Conservation (phyloP, 2,888 invertebrate genomes). For the Dynastes tityus region DNA sequence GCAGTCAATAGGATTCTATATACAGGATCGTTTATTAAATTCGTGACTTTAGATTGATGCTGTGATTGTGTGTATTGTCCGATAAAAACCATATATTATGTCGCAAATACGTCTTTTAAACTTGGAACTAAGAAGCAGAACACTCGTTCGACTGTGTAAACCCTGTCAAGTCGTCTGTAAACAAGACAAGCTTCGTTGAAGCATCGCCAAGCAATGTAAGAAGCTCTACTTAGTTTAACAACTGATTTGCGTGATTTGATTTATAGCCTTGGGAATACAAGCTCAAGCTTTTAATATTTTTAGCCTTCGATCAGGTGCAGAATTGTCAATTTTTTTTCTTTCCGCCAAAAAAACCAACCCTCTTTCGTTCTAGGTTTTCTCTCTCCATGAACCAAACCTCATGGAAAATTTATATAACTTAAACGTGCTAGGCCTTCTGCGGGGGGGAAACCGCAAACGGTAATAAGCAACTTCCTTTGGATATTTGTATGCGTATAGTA, state of each 20-base stretch:
- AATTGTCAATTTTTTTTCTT: slow-evolving; percentile 14
- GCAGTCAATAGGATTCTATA: too few species aligned
- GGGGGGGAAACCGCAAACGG: slow-evolving; percentile 25
- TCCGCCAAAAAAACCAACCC: background rate
- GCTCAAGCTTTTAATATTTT: slow-evolving; percentile 28
- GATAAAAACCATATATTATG: slow-evolving; percentile 40
- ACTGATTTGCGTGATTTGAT: slow-evolving; percentile 44
- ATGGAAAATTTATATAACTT: slow-evolving; percentile 35
- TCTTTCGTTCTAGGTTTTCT: background rate
- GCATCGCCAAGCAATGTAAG: slow-evolving; percentile 20
- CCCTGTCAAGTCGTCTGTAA: slow-evolving; percentile 44
- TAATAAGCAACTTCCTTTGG: slow-evolving; percentile 40
- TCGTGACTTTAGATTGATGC: too few species aligned
- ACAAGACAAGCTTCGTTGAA: slow-evolving; percentile 28
- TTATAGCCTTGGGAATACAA: slow-evolving; percentile 35
- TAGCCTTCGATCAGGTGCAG: background rate
- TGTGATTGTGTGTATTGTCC: too few species aligned
- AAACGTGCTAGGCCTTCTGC: slow-evolving; percentile 6
- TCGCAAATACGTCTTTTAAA: slow-evolving; percentile 41
- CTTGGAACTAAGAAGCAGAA: slow-evolving; percentile 42
- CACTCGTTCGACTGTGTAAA: slow-evolving; percentile 36
- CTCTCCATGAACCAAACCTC: too few species aligned
- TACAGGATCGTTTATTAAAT: too few species aligned
- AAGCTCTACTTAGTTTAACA: slow-evolving; percentile 41
- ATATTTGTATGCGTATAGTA: slow-evolving; percentile 39